Conservation (phyloP, 2,797 vertebrate species). For the Anguilla pacifica region DNA sequence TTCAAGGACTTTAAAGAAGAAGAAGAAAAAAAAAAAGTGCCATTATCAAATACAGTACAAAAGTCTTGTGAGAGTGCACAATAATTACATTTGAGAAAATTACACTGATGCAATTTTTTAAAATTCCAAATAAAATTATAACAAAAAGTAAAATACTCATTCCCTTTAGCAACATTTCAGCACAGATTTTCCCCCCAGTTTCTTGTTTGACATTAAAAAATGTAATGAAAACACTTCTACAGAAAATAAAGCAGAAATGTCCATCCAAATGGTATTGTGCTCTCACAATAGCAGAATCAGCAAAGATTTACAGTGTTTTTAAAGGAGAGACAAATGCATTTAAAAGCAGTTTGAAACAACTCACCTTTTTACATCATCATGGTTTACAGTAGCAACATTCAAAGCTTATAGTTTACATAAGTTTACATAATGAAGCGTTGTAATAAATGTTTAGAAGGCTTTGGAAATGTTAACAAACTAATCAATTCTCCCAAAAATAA, state of each 20-base stretch:
- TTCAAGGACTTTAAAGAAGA: conserved; percentile 7
- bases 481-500: background rate
- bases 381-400: conserved; percentile 14
- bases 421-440: conserved; percentile 3
- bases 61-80: conserved; percentile 17
- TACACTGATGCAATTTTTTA: background rate
- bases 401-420: conserved; percentile 2
- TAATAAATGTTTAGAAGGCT: background rate
- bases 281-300: conserved; percentile 3
- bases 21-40: conserved; percentile 4
- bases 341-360: background rate
- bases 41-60: conserved; percentile 32
- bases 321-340: background rate
- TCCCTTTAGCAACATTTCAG: conserved; percentile 14
- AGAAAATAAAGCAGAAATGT: background rate
- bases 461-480: background rate
- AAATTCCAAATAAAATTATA: conserved; percentile 21
- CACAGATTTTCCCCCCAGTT: background rate
- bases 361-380: background rate
- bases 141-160: background rate
- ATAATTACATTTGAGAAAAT: background rate
- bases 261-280: conserved; percentile 1
- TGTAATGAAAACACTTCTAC: background rate
- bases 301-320: background rate
- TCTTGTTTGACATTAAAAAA: conserved; percentile 9